Evolutionary conservation across 2,113 vertebrate species (phyloP).

Genomic region (Podarcis muralis): DNA sequence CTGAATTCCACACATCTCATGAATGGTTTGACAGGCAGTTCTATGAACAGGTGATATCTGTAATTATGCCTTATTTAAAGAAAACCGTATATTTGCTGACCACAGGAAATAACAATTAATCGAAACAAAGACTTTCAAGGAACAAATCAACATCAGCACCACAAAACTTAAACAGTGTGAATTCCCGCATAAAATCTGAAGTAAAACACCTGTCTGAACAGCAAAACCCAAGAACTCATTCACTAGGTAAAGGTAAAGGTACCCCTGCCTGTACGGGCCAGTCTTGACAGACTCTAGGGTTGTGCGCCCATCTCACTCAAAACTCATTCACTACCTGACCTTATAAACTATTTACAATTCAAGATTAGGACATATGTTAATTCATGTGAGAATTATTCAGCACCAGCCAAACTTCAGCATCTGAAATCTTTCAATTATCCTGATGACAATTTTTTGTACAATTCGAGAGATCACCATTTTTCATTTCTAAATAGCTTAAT

Average conservation of each 20-base stretch:
- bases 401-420: background rate
- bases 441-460: background rate
- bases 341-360: background rate
- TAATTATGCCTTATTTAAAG: background rate
- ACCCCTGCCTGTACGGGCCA: too few species aligned
- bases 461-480: background rate
- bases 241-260: too few species aligned
- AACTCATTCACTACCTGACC: background rate
- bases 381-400: conserved; percentile 27
- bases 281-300: too few species aligned
- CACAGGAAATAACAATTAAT: background rate
- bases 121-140: conserved; percentile 24
- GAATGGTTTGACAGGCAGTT: background rate
- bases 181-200: background rate
- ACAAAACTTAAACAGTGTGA: conserved; percentile 17
- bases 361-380: background rate
- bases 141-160: background rate
- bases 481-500: background rate
- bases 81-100: background rate
- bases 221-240: background rate
- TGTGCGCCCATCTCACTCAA: too few species aligned
- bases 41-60: background rate
- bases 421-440: background rate
- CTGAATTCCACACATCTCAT: background rate
- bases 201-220: conserved; percentile 13